Base-by-base conservation (phyloP, 1,140 invertebrate species). In the Tribolium madens region DNA sequence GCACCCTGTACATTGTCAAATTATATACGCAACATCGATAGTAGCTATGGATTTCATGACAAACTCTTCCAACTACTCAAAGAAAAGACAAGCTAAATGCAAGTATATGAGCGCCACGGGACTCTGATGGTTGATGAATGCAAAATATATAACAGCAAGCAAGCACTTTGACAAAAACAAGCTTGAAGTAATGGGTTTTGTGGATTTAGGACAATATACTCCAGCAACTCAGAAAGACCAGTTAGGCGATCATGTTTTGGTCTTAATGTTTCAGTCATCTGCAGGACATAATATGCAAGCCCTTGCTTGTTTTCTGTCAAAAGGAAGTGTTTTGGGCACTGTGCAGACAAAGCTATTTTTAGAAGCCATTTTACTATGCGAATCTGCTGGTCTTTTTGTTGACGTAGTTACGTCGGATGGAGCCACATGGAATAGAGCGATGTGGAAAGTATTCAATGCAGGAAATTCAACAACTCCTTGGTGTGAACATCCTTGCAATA, bases 251-350 rank as follows among this genome's bases (percentile, higher is more conserved):
- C 83, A 84, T 77, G 83, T 80, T 12, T 60, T 84, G 2, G 82
- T 85, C 0, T 52, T 84, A 0, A 81, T 84, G 81, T 83, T 81
- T 68, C 83, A 84, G 57, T 81, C 80, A 14, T 84, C 83, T 73
- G 64, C 52, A 26, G 81, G 81, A 46, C 50, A 60, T 46, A 81
- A 81, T 79, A 48, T 82, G 2, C 82, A 85, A 57, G 69, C 76
- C 3, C 7, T 84, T 3, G 81, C 70, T 5, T 78, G 57, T 26
- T 84, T 83, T 77, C 31, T 83, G 13, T 81, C 78, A 14, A 81
- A 78, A 75, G 79, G 77, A n/a, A 73, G 52, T 73, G 81, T 82
- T 21, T 76, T 83, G 17, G 53, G 79, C 2, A 76, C 57, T 4
- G n/a, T n/a, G 50, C 78, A 83, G 15, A 53, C 81, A 50, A 78